Evolutionary conservation across 2,113 vertebrate genomes (phyloP).

Genomic region (Halichoerus grypus): DNA sequence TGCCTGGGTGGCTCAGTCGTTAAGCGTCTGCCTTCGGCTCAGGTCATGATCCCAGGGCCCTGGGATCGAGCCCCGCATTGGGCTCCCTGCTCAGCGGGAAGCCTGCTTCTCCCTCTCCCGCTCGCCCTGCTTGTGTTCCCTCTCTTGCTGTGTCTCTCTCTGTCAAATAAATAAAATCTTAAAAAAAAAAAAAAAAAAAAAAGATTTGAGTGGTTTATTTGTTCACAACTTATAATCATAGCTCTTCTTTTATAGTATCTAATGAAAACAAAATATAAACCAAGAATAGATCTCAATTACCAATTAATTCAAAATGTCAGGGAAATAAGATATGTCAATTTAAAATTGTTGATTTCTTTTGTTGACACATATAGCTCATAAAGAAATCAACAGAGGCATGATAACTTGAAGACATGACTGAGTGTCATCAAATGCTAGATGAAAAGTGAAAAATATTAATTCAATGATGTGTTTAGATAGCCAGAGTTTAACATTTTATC

Average conservation of each 20-base stretch:
- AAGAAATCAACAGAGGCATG: neutral
- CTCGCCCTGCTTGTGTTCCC: too few species aligned
- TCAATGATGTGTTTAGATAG: neutral
- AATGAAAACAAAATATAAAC: neutral
- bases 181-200: neutral
- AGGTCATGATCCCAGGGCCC: too few species aligned
- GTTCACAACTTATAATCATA: neutral
- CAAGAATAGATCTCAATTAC: neutral
- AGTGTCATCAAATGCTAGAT: neutral
- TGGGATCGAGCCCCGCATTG: too few species aligned
- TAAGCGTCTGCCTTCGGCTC: too few species aligned
- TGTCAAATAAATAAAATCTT: too few species aligned
- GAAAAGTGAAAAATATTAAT: neutral
- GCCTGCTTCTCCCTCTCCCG: too few species aligned
- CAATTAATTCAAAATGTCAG: neutral
- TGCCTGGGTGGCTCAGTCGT: too few species aligned
- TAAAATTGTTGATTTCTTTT: slow-evolving; percentile 27
- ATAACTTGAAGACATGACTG: neutral
- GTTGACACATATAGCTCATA: neutral
- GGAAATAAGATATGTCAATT: neutral
- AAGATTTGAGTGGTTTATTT: neutral
- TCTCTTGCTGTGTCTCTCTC: too few species aligned
- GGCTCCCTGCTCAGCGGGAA: too few species aligned
- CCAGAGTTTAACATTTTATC: neutral
- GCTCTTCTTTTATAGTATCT: neutral